Percentiles rank a stretch among this genome's conserved stretches.
Evolutionary conservation across 2,888 invertebrate genomes (phyloP).

Genomic region (Dilophus febrilis): DNA sequence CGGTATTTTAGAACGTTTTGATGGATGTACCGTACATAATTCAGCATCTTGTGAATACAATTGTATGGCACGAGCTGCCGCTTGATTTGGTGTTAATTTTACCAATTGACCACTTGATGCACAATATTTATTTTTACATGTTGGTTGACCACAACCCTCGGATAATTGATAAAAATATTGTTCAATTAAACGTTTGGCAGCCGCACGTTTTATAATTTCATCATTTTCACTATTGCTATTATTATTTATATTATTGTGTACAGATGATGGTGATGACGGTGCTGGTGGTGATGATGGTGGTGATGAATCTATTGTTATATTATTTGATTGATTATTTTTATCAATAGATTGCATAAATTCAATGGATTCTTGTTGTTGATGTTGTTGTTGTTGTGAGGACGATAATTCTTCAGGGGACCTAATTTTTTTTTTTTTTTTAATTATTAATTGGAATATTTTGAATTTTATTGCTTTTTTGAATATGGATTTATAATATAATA

Average conservation of each 20-base stretch:
- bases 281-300: background rate
- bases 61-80: constrained; percentile 76
- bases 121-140: constrained; percentile 72
- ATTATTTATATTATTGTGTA: background rate
- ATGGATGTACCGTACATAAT: constrained; percentile 56
- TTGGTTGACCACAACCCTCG: constrained; percentile 81
- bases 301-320: constrained; percentile 1
- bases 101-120: constrained; percentile 75
- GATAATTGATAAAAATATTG: constrained; percentile 84
- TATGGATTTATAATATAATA: no score
- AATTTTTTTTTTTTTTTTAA: background rate
- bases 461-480: no score
- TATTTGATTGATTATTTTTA: background rate
- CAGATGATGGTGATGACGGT: background rate
- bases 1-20: constrained; percentile 51
- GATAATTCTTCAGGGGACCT: background rate
- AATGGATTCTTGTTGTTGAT: background rate
- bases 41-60: constrained; percentile 70
- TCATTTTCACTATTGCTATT: constrained; percentile 28
- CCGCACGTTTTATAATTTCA: constrained; percentile 57
- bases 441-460: constrained; percentile 2
- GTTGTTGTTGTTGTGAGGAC: no score
- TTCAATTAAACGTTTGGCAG: constrained; percentile 74
- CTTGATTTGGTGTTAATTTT: constrained; percentile 68
- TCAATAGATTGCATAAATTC: background rate